Conservation (phyloP, 92 coral and sea anemone species). For the Heliopora coerulea region DNA sequence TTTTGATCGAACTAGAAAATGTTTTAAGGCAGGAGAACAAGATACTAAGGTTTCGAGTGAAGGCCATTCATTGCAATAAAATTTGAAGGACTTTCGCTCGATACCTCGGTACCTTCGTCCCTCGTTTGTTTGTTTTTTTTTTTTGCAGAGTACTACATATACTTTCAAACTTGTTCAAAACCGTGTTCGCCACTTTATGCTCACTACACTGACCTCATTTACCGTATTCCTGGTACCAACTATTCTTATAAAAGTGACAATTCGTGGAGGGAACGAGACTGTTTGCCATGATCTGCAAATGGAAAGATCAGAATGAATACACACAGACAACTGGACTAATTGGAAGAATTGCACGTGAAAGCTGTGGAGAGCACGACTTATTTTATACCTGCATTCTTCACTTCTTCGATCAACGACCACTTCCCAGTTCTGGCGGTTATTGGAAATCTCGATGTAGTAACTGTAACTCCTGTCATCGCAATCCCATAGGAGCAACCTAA, state of each 20-base stretch:
- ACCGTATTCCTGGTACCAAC: slow-evolving; percentile 89
- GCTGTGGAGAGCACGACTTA: too few relatives aligned
- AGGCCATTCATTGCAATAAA: too few relatives aligned
- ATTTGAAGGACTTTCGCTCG: not conserved
- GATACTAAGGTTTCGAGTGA: too few relatives aligned
- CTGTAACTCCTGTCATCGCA: slow-evolving; percentile 92
- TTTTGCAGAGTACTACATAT: too few relatives aligned
- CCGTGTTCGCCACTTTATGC: too few relatives aligned
- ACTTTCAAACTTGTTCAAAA: too few relatives aligned
- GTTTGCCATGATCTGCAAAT: slow-evolving; percentile 82
- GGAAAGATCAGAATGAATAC: not conserved
- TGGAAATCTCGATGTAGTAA: slow-evolving; percentile 87
- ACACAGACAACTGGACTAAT: not conserved
- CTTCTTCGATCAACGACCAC: slow-evolving; percentile 77
- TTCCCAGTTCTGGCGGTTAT: slow-evolving; percentile 84
- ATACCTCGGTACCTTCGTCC: too few relatives aligned
- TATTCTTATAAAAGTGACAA: slow-evolving; percentile 79
- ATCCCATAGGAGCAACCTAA: slow-evolving; percentile 93
- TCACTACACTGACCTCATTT: not conserved
- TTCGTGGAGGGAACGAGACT: slow-evolving; percentile 65
- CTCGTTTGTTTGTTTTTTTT: too few relatives aligned
- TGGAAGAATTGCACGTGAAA: too few relatives aligned
- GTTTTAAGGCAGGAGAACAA: too few relatives aligned
- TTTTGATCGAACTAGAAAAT: too few relatives aligned
- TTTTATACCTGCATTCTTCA: slow-evolving; percentile 74